Base-by-base conservation (phyloP, 2,113 vertebrate genomes). In the Megaptera novaeangliae region DNA sequence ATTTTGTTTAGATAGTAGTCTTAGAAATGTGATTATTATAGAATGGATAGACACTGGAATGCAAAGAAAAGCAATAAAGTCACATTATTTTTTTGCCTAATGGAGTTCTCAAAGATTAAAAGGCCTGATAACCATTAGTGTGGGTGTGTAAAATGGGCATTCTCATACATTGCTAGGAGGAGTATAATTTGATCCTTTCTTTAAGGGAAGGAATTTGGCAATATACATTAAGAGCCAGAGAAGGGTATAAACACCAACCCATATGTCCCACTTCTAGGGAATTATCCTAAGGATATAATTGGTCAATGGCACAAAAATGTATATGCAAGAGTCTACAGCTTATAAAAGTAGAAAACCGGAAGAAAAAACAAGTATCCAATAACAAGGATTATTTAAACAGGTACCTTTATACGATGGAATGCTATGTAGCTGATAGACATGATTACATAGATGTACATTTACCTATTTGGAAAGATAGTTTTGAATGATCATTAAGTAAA, bases 21-120 rank as follows among this genome's bases (percentile, higher is more conserved):
- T 94, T 81, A 95, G 72, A 97, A 96, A 89, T 96, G 80, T 81
- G 44, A 97, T 90, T 95, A 90, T 94, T 96, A 87, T 92, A 72
- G 68, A 90, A 80, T 89, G 55, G 27, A 74, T 36, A 90, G 83
- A 90, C 94, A 94, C 2, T 80, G 34, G 74, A 96, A 97, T 96
- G 55, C 52, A 96, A 97, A 96, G 46, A 72, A 96, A 92, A 94
- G 72, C 63, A 92, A 41, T 84, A 87, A 96, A 92, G 52, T 78
- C 23, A 91, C 21, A 13, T 84, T 72, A 57, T 97, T 63, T 97
- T 63, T 87, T 94, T 66, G 20, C 52, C 74, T 91, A 98, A 97
- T 96, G 83, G 88, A 94, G 17, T 64, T 81, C 59, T 96, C 49
- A 84, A 92, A 89, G 92, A 96, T 97, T 91, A 80, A 92, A 98